Base-by-base conservation (phyloP, 2,888 invertebrate species). In the Drosophila longiperda region DNA sequence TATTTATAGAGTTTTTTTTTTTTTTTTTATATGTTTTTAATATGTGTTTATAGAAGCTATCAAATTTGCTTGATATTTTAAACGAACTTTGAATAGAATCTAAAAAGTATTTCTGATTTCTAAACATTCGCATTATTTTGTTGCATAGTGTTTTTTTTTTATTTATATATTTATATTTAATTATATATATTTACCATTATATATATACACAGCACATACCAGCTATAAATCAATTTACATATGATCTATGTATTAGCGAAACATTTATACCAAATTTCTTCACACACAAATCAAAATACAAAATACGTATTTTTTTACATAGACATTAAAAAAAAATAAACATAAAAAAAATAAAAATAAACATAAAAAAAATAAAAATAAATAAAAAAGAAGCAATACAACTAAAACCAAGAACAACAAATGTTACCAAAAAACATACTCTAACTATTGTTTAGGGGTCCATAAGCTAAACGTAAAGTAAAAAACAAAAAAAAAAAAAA, bases 121-220 rank as follows among this genome's bases (percentile, higher is more conserved):
- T 57, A 33, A 0, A 61, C 40, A 40, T n/a, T 11, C 26, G 36
- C 29, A 5, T 32, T 20, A 12, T 33, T 29, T 52, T 63, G 77
- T 77, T 77, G 77, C 77, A 74, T 77, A 64, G 77, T 77, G 77
- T 69, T 70, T 20, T 49, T 49, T 36, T 20, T 9, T 20, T n/a
- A n/a, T n/a, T n/a, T n/a, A n/a, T n/a, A 26, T 49, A 42, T 48
- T 34, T n/a, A 48, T 33, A 53, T 53, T 32, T 17, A 53, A 2
- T 9, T n/a, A 32, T 49, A 49, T n/a, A 34, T 8, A 23, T 45
- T 45, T 49, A 59, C 17, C 17, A 48, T 50, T 59, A 36, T 49
- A 73, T 49, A 73, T 66, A 60, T 67, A 62, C 40, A 60, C 48
- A 23, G 63, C 75, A 76, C 62, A 65, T 65, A 48, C 54, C 61